These are phyloP conservation scores for Girardia tigrina DNA, from an alignment of 2,888 invertebrate species.

Conservation along the genomic window DNA sequence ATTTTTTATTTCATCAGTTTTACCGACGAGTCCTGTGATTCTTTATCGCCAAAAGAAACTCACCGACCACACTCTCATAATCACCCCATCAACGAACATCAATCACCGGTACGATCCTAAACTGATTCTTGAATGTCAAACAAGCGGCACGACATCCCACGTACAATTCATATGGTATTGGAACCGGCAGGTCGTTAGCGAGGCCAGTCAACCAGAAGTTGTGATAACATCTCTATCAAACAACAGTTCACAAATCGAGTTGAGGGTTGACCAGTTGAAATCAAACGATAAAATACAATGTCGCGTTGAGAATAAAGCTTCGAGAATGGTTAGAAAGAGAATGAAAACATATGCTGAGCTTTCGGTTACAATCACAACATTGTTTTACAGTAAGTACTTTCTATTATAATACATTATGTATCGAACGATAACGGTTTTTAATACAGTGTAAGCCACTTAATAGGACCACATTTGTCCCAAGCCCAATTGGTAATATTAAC, in stretches of 20 bases:
- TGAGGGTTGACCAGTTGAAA: background rate
- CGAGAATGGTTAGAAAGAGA: background rate
- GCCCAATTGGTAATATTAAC: too few species aligned
- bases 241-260: background rate
- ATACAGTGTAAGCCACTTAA: too few species aligned
- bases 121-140: background rate
- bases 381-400: slow-evolving; percentile 17
- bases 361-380: background rate
- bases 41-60: background rate
- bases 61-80: background rate
- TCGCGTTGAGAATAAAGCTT: background rate
- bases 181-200: background rate
- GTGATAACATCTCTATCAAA: background rate
- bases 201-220: background rate
- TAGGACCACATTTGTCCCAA: too few species aligned
- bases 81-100: background rate
- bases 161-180: slow-evolving; percentile 4
- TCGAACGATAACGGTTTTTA: too few species aligned
- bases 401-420: too few species aligned
- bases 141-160: background rate
- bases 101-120: background rate
- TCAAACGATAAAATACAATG: slow-evolving; percentile 15
- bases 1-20: background rate
- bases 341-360: background rate
- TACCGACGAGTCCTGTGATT: background rate